Base-by-base conservation (phyloP, 1,140 invertebrate genomes). In the Prorops nasuta region DNA sequence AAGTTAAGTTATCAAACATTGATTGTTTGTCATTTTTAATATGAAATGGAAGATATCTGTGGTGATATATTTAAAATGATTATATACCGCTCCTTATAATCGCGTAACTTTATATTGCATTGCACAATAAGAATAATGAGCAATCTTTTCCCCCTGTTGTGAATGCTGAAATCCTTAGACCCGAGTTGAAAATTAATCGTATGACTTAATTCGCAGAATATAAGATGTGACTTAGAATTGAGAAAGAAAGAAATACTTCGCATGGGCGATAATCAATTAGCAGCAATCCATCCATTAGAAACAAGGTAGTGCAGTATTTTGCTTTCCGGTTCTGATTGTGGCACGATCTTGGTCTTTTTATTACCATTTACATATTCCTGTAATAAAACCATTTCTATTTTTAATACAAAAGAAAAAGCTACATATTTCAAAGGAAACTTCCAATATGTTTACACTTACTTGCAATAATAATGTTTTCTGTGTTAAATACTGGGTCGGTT, bases 271-370 rank as follows among this genome's bases (percentile, higher is more conserved):
- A 49, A 64, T 78, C 60, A 77, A 44, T 76, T 78, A 43, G 76
- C 77, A 54, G 67, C 72, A 49, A 78, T 78, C 71, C 73, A 77
- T 49, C 77, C 77, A 49, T 69, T 76, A 39, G 74, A 64, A 63
- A 79, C 71, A 45, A 78, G 63, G 57, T 77, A 78, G 68, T 78
- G 67, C 39, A 79, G 64, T 59, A 79, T 78, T 60, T 73, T 75
- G 66, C 67, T 77, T 50, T 79, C 76, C 48, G 75, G 74, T 60
- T 78, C 77, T 40, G 75, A 77, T 16, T 77, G 74, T 51, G 74
- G 72, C 57, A 72, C 52, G 48, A 77, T 56, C 20, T 46, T 61
- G 18, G 69, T 67, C 71, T 55, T 74, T 50, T 63, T 71, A 53
- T 76, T 74, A 58, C 75, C 74, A 46, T 72, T 77, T 36, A 78